These are phyloP conservation scores for Cistogaster globosa DNA, from an alignment of 2,888 invertebrate species.

Conservation along the genomic window DNA sequence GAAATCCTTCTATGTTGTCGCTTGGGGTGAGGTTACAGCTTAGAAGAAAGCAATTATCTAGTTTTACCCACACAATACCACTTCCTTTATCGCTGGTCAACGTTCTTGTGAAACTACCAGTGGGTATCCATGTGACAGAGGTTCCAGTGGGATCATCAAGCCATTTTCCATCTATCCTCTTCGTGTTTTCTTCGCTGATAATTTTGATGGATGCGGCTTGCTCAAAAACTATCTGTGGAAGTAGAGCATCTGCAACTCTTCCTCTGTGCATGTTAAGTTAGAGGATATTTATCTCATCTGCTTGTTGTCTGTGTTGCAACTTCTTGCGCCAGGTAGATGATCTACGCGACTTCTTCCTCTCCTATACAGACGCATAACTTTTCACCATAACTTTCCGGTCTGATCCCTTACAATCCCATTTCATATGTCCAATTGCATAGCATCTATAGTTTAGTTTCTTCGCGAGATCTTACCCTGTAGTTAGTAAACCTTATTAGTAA, in stretches of 20 bases:
- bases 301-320: not conserved
- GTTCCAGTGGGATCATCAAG: not conserved
- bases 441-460: not conserved
- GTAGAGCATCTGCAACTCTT: conserved; percentile 1
- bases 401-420: not conserved
- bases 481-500: not conserved
- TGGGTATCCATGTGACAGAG: not conserved
- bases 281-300: not conserved
- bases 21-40: too few relatives aligned
- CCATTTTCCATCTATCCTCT: not conserved
- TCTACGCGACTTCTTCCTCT: not conserved
- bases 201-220: not conserved
- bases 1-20: not conserved
- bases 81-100: too few relatives aligned
- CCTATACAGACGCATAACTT: not conserved
- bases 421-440: not conserved
- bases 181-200: not conserved
- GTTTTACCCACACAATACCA: not conserved
- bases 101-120: not conserved
- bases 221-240: not conserved
- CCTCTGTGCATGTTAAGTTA: not conserved
- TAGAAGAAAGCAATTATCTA: not conserved
- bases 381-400: not conserved
- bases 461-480: not conserved
- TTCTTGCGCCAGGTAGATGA: too few relatives aligned